Conservation (phyloP, 2,113 vertebrate species). For the Thalassarche chlororhynchos region DNA sequence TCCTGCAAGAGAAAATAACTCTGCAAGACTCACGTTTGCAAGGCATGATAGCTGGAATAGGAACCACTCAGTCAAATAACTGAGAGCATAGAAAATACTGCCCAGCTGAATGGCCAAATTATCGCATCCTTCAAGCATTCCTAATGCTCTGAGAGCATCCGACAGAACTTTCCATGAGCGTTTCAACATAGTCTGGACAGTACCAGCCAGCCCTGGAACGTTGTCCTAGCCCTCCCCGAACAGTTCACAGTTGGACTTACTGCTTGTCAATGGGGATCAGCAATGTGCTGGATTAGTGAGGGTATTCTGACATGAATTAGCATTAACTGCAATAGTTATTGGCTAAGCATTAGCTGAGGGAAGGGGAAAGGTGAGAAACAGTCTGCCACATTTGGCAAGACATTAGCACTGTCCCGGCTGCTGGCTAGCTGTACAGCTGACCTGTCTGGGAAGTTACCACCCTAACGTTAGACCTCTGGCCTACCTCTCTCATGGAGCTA, state of each 20-base stretch:
- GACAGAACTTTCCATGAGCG: not conserved
- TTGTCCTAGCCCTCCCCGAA: not conserved
- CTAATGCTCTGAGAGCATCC: not conserved
- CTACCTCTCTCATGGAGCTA: not conserved
- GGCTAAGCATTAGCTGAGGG: not conserved
- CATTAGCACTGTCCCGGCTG: not conserved
- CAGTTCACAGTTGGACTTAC: not conserved
- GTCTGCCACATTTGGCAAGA: not conserved
- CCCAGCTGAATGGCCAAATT: not conserved
- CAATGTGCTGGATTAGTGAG: not conserved
- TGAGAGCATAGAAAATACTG: not conserved
- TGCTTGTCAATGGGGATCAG: not conserved
- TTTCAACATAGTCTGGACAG: not conserved
- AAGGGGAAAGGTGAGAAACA: not conserved
- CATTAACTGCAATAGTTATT: not conserved
- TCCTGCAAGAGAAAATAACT: not conserved
- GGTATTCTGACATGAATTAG: not conserved
- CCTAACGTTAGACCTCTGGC: not conserved
- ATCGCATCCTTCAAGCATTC: not conserved
- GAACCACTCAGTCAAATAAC: not conserved
- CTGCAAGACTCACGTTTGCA: not conserved
- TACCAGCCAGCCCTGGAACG: not conserved
- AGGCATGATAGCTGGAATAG: not conserved
- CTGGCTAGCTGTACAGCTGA: not conserved
- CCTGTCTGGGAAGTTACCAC: not conserved